Percentiles rank a stretch among this genome's conserved stretches.
phyloP scores from a whole-genome alignment of 2,113 vertebrate species.

The Poeciliopsis occidentalis region DNA sequence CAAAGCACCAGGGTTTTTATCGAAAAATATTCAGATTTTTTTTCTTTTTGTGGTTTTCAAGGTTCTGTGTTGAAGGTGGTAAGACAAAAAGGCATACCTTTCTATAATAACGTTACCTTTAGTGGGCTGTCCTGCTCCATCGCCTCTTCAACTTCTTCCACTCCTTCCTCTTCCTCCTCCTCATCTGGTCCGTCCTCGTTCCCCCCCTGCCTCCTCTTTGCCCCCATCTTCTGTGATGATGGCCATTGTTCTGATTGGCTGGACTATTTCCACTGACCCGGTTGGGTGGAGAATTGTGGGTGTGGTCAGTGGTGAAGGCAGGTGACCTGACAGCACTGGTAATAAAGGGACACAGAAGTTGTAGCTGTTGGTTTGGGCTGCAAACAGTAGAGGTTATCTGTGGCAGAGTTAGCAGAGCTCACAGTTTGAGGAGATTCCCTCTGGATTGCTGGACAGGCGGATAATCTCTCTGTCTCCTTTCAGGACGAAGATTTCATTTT shows the following conservation, averaged over 20 bases:
- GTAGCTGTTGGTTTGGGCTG: background rate
- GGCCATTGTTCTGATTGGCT: constrained; percentile 82
- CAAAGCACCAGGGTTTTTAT: no score
- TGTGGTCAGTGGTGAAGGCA: constrained; percentile 72
- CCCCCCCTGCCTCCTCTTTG: constrained; percentile 23
- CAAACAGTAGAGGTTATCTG: background rate
- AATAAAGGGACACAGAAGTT: constrained; percentile 30
- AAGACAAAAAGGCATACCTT: no score
- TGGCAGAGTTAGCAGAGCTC: constrained; percentile 28
- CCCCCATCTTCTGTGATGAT: constrained; percentile 72
- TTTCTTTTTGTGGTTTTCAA: no score
- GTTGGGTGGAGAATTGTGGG: constrained; percentile 69
- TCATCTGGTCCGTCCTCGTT: constrained; percentile 41
- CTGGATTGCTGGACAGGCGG: constrained; percentile 89
- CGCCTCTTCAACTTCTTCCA: background rate
- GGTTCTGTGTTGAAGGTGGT: no score
- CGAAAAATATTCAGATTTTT: no score
- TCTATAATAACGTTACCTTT: background rate
- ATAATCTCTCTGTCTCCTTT: constrained; percentile 95
- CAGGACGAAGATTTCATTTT: constrained; percentile 94
- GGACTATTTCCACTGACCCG: constrained; percentile 78
- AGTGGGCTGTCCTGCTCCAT: background rate
- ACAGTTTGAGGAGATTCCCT: constrained; percentile 87
- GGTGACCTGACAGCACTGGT: constrained; percentile 59
- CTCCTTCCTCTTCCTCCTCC: constrained; percentile 26